phyloP scores from a whole-genome alignment of 2,888 invertebrate species.

The Hyposoter dolosus region DNA sequence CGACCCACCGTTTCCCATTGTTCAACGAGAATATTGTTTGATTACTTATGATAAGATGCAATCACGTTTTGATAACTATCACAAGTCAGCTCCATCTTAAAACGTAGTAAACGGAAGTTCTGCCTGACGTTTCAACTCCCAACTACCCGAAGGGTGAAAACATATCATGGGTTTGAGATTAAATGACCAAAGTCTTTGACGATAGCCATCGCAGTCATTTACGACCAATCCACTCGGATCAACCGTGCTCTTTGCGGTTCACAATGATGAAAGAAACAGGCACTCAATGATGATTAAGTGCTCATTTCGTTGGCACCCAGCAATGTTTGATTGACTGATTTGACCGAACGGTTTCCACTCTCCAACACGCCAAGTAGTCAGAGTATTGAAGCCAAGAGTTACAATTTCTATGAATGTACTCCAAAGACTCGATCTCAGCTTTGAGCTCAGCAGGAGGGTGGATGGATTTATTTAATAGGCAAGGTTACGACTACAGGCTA shows the following conservation, averaged over 20 bases:
- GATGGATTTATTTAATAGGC: not conserved
- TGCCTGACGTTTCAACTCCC: not conserved
- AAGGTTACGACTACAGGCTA: conserved; percentile 28
- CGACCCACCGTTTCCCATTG: not conserved
- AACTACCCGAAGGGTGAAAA: not conserved
- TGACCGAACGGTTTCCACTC: conserved; percentile 9
- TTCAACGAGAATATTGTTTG: not conserved
- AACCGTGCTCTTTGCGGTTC: not conserved
- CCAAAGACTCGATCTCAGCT: conserved; percentile 8
- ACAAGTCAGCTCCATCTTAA: not conserved
- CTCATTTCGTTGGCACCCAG: not conserved
- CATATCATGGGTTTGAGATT: not conserved
- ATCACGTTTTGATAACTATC: not conserved
- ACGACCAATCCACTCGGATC: not conserved
- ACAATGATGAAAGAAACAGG: no score
- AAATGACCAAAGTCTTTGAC: not conserved
- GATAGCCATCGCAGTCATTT: not conserved
- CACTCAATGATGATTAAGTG: not conserved
- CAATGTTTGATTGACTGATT: not conserved
- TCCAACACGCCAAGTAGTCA: conserved; percentile 14
- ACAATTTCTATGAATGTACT: not conserved
- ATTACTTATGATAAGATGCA: not conserved
- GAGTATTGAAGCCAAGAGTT: conserved; percentile 6
- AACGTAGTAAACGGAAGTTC: not conserved
- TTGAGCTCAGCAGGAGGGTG: not conserved